Evolutionary conservation across 2,113 vertebrate genomes (phyloP), one percentile per base, ranked within the genome.

Genomic region (Bambusicola thoracicus): DNA sequence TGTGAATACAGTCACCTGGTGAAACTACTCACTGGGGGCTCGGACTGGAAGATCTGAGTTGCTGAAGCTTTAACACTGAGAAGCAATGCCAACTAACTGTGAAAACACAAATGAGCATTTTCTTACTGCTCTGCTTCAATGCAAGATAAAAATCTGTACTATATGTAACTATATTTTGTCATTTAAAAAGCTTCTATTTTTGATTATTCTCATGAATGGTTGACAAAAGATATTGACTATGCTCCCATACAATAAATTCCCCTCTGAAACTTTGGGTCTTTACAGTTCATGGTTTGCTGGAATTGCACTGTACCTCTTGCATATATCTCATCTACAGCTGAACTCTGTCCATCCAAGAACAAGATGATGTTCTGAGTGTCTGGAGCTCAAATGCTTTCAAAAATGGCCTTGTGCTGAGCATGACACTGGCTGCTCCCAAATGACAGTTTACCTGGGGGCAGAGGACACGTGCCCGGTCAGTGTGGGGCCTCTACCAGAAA

Each of bases 161-260:
- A 96, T 97, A 97, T 98, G 97, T 98, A 98, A 98, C 93, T 97
- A 97, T 89, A 79, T 94, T 93, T 96, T 95, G 95, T 97, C 94
- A 95, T 95, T 97, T 97, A 79, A 97, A 93, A 97, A 96, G 97
- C 94, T 95, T 97, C 85, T 98, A 96, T 98, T 98, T 98, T 96
- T 97, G 97, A 97, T 97, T 97, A 96, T 96, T 97, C 91, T 96
- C 96, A 96, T 97, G 92, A 97, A 87, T 84, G 94, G 91, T 96
- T 96, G 96, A 97, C 92, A 75, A 96, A 93, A 94, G 85, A 41
- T 96, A 96, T 38, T 96, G 95, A 87, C 96, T 96, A 95, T 96
- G 95, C 95, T 97, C 96, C 97, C 94, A 95, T 92, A 89, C 73
- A 98, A 98, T 98, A 98, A 98, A 98, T 96, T 85, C 96, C 96